Base-by-base conservation (phyloP, 2,797 vertebrate species). In the Bucorvus abyssinicus region DNA sequence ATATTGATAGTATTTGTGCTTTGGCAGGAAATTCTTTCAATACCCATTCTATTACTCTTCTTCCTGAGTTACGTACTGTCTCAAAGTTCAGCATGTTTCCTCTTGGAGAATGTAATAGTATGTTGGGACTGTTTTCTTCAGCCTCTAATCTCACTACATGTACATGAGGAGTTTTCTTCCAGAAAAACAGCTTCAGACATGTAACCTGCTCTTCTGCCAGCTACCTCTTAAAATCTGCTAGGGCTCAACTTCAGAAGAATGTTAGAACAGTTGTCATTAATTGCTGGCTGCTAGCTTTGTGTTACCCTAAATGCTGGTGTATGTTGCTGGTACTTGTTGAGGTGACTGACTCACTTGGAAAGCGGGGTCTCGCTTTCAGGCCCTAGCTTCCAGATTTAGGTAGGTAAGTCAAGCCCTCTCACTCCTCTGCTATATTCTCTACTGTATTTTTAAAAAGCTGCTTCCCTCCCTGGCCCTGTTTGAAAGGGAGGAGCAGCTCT, bases 1-100 rank as follows among this genome's bases (percentile, higher is more conserved):
- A 92, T 97, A 94, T 96, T 93, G 96, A 93, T 95, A 95, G 79
- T 96, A 87, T 76, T 97, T 96, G 83, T 95, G 42, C 94, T 85
- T 95, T 92, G 94, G 56, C 95, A 97, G 91, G 93, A 97, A 96
- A 96, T 96, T 94, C 95, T 94, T 96, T 95, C 95, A 94, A 94
- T 96, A 67, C 89, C 83, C 87, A 74, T 94, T 96, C 95, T 91
- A 79, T 94, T 95, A 96, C 85, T 96, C 89, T 84, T 93, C 95
- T 95, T 97, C 96, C 93, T 94, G 95, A 91, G 80, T 96, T 95
- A 91, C 56, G 14, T 93, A 90, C 83, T 0, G 67, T 95, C 95
- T 97, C 91, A 73, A 84, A 93, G 91, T 79, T 94, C 74, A 60
- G 73, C 2, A 0, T 60, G 80, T 45, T 96, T 96, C 86, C 74